Evolutionary conservation across 2,797 vertebrate species (phyloP).

Genomic region (Microctenopoma lineatum): DNA sequence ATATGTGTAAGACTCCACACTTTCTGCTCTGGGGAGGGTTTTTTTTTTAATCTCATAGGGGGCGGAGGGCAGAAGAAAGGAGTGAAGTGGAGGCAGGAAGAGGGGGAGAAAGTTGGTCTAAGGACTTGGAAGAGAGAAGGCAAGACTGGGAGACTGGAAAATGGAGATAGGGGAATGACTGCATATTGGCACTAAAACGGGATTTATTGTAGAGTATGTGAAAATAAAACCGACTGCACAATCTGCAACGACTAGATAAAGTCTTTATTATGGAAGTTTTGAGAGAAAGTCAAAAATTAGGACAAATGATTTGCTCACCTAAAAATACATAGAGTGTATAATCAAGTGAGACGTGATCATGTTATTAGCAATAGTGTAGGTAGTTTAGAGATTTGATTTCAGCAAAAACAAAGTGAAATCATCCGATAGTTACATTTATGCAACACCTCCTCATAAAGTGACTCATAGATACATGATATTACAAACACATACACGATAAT

Average conservation of each 20-base stretch:
- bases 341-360: constrained; percentile 9
- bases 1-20: constrained; percentile 39
- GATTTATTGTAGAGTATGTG: constrained; percentile 27
- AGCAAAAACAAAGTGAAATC: constrained; percentile 29
- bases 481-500: constrained; percentile 30
- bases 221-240: constrained; percentile 57
- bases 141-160: constrained; percentile 54
- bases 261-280: constrained; percentile 49
- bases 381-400: constrained; percentile 32
- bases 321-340: constrained; percentile 13
- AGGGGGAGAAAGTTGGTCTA: constrained; percentile 28
- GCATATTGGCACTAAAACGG: constrained; percentile 47
- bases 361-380: constrained; percentile 23
- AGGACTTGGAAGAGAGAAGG: constrained; percentile 51
- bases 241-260: constrained; percentile 59
- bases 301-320: neutral
- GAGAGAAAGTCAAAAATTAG: constrained; percentile 16
- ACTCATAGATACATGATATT: constrained; percentile 41
- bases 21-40: constrained; percentile 46
- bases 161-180: constrained; percentile 52
- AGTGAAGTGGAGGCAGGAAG: constrained; percentile 24
- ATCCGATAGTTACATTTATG: constrained; percentile 29
- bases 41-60: constrained; percentile 47
- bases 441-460: constrained; percentile 51
- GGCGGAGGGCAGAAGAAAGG: constrained; percentile 30